phyloP scores from a whole-genome alignment of 2,888 invertebrate species.

The Harpalus rufipes region DNA sequence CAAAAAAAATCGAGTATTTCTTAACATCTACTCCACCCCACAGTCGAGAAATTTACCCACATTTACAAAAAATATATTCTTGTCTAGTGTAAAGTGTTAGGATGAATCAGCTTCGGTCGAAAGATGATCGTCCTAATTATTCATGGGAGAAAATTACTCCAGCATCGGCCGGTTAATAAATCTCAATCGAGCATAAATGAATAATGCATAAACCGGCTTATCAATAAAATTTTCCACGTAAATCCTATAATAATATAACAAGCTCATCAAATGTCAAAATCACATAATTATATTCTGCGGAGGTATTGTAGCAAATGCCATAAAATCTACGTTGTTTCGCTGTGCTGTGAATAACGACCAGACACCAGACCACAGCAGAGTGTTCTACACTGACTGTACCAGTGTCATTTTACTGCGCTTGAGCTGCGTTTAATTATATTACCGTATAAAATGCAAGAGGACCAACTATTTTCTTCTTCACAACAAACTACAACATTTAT shows the following conservation, averaged over 20 bases:
- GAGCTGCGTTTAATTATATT: constrained; percentile 58
- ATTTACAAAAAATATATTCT: neutral
- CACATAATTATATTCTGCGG: constrained; percentile 26
- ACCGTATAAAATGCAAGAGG: constrained; percentile 35
- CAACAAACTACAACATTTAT: no score
- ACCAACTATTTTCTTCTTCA: no score
- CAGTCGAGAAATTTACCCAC: no score
- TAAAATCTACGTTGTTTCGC: constrained; percentile 31
- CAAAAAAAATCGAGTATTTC: no score
- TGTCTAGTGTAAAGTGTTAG: neutral
- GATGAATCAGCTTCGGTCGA: neutral
- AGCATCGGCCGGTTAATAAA: constrained; percentile 25
- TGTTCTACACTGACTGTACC: constrained; percentile 30
- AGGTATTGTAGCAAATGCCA: constrained; percentile 46
- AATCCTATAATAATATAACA: constrained; percentile 48
- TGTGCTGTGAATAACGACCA: neutral
- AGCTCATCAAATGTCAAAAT: constrained; percentile 55
- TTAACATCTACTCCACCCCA: no score
- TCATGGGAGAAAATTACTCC: constrained; percentile 30
- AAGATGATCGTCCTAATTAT: neutral
- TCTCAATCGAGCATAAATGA: constrained; percentile 41
- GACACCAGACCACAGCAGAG: neutral
- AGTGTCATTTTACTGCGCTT: constrained; percentile 60
- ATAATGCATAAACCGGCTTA: constrained; percentile 46
- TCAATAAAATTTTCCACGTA: constrained; percentile 45